A percentile compares a stretch with the other conserved stretches of the same genome.
Evolutionary conservation across 2,888 invertebrate genomes (phyloP).

Genomic region (Tetragnatha montana): DNA sequence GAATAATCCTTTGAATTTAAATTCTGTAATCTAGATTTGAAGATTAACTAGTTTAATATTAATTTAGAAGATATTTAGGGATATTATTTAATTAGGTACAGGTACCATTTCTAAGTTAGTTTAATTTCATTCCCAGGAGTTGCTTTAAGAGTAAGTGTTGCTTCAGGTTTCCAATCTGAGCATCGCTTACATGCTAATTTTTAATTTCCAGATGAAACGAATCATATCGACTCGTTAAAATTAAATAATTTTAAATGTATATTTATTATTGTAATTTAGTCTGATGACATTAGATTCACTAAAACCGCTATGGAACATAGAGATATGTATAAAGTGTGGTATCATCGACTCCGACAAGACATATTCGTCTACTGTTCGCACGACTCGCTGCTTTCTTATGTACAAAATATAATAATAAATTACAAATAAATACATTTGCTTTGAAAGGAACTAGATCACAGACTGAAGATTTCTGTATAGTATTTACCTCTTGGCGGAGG

Average conservation of each 20-base stretch:
- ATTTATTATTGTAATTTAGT: not conserved
- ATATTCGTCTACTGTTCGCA: conserved; percentile 3
- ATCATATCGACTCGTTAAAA: not conserved
- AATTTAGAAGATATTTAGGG: too few relatives aligned
- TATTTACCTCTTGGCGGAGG: conserved; percentile 53
- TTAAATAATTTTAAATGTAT: not conserved
- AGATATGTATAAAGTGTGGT: not conserved
- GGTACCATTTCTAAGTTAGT: too few relatives aligned
- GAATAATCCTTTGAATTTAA: not conserved
- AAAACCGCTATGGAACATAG: not conserved
- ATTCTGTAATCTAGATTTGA: too few relatives aligned
- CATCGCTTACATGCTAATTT: too few relatives aligned
- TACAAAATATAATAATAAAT: conserved; percentile 64
- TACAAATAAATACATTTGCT: conserved; percentile 68
- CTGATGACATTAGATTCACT: not conserved
- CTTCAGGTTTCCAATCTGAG: too few relatives aligned
- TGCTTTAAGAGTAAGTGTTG: too few relatives aligned
- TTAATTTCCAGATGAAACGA: not conserved
- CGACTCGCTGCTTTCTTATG: conserved; percentile 21
- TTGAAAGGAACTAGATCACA: conserved; percentile 69
- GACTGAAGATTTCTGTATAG: conserved; percentile 53
- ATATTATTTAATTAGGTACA: too few relatives aligned
- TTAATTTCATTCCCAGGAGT: too few relatives aligned
- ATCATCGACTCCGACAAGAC: conserved; percentile 29
- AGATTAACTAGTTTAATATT: too few relatives aligned